Evolutionary conservation across 1,140 invertebrate species (phyloP), one percentile per base, ranked within the genome.

Genomic region (Drosophila arawakana): DNA sequence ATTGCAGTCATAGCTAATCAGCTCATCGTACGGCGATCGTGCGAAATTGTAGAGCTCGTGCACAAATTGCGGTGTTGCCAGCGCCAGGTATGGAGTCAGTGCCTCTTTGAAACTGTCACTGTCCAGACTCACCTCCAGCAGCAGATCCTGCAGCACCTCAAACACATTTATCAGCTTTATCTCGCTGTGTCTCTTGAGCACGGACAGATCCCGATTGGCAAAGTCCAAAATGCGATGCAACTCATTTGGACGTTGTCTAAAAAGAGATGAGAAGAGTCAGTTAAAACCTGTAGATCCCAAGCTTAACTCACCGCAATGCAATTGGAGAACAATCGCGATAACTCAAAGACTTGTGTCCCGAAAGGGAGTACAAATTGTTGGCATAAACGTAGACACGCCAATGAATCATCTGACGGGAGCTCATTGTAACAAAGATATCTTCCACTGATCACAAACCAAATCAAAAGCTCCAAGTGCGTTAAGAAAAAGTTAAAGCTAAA

Each of bases 11-110:
- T 88, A 86, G 54, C 83, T 37, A 0, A 86, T 78, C 0, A 77
- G 11, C 13, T 69, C 57, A 80, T 97, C 96, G 91, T 95, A 97
- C 0, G 97, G 96, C 10, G 96, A 97, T 15, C 95, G 94, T 18
- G 97, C 97, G 94, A 97, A 99, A 91, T 95, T 95, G 72, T 96
- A 95, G 73, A 99, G 94, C 91, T 99, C 98, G 81, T 98, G 97
- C 44, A 97, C 93, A 93, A 99, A 99, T 85, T 98, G 97, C 49
- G 95, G 93, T 0, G 95, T 95, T 60, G 94, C 93, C 13, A 91
- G 77, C 1, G 94, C 94, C 9, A 92, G 37, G 80, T 95, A 95
- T 1, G 93, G 81, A 0, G 90, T 78, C 13, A 97, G 75, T 0
- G 49, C 3, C 2, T 7, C 6, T 2, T 6, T n/a, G 11, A 86